Evolutionary conservation across 2,797 vertebrate species (phyloP).

Genomic region (Sphenodon punctatus): DNA sequence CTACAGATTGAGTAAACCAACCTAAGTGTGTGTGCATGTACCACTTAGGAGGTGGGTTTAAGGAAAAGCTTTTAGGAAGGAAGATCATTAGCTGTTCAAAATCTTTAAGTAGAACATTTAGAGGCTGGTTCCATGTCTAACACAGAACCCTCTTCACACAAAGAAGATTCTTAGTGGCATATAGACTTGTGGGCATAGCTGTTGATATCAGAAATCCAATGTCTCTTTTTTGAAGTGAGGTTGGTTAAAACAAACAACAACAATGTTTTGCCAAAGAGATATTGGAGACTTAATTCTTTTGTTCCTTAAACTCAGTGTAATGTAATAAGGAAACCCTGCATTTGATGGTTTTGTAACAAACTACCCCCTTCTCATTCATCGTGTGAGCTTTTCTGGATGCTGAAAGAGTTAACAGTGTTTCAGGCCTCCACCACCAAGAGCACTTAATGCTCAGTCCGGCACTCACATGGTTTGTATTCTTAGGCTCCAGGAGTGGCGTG

Average conservation of each 20-base stretch:
- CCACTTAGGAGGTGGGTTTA: too few relatives aligned
- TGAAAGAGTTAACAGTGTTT: slow-evolving; percentile 73
- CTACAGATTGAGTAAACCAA: too few relatives aligned
- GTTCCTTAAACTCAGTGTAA: slow-evolving; percentile 10
- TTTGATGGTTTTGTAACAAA: background rate
- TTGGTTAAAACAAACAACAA: slow-evolving; percentile 52
- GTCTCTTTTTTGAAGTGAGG: slow-evolving; percentile 48
- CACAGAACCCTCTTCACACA: slow-evolving; percentile 11
- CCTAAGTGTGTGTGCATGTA: too few relatives aligned
- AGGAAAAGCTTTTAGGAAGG: too few relatives aligned
- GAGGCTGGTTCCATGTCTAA: too few relatives aligned
- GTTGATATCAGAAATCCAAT: slow-evolving; percentile 26
- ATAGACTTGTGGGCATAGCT: slow-evolving; percentile 21
- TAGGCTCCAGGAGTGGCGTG: slow-evolving; percentile 75
- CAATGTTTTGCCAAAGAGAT: slow-evolving; percentile 1
- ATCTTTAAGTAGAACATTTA: too few relatives aligned
- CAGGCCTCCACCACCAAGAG: slow-evolving; percentile 66
- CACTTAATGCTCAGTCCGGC: slow-evolving; percentile 71
- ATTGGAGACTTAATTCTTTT: slow-evolving; percentile 42
- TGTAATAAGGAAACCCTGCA: background rate
- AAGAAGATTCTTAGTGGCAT: slow-evolving; percentile 35
- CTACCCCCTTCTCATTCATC: background rate
- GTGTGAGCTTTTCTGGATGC: background rate
- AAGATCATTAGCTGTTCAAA: too few relatives aligned
- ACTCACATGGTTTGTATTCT: slow-evolving; percentile 78